Conservation (phyloP, 1,140 invertebrate genomes). For the Antheraea pernyi region DNA sequence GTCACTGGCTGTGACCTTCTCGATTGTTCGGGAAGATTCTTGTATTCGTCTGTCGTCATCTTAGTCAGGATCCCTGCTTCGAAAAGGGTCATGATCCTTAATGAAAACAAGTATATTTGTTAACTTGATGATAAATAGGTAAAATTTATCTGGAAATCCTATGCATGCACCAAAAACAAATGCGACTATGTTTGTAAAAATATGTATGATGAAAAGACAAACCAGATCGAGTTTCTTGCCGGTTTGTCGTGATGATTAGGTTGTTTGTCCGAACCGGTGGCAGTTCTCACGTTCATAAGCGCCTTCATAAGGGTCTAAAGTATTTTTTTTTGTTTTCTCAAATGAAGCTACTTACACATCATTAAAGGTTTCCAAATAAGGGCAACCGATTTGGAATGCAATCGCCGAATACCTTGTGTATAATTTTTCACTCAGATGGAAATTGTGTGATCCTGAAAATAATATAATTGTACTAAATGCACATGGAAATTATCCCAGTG, state of each 20-base stretch:
- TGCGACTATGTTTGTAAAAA: no score
- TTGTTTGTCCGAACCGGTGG: no score
- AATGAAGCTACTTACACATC: constrained; percentile 79
- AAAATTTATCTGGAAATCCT: no score
- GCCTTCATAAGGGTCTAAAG: no score
- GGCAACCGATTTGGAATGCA: constrained; percentile 85
- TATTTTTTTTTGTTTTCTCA: not conserved
- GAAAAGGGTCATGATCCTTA: constrained; percentile 84
- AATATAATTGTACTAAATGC: not conserved
- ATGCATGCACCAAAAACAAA: no score
- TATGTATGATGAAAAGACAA: no score
- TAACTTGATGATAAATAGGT: no score
- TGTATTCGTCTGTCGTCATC: constrained; percentile 85
- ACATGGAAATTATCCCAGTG: not conserved
- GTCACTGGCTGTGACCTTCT: constrained; percentile 63
- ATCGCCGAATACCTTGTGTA: constrained; percentile 87
- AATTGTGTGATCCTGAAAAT: constrained; percentile 81
- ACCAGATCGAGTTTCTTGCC: no score
- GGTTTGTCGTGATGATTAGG: no score
- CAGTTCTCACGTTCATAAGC: no score
- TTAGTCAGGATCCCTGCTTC: constrained; percentile 86
- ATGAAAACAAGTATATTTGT: no score
- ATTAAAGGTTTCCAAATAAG: constrained; percentile 85
- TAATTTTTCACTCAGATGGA: constrained; percentile 86
- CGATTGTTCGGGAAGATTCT: constrained; percentile 81